phyloP scores from a whole-genome alignment of 2,797 vertebrate species.

The Carduelis carduelis region DNA sequence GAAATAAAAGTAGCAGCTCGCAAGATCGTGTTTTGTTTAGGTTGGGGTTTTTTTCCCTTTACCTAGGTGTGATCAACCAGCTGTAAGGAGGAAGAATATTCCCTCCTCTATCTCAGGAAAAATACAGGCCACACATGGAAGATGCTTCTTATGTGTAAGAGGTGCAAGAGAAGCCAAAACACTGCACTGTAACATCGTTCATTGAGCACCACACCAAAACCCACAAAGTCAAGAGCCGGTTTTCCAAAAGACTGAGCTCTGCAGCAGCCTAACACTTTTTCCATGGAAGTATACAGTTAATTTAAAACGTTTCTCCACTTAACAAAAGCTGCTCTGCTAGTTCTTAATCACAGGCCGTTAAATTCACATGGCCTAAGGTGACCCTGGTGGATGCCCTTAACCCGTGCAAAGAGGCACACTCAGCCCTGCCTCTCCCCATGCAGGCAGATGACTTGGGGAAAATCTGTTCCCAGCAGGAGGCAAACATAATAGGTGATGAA shows the following conservation, averaged over 20 bases:
- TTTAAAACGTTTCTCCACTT: not conserved
- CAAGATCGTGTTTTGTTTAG: not conserved
- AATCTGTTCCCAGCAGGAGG: conserved; percentile 52
- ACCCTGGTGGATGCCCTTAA: conserved; percentile 45
- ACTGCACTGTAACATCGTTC: not conserved
- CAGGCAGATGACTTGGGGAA: conserved; percentile 8
- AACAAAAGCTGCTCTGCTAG: conserved; percentile 6
- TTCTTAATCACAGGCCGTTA: conserved; percentile 13
- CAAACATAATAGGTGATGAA: conserved; percentile 57
- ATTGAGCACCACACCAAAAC: not conserved
- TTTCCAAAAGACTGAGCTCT: not conserved
- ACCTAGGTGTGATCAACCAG: not conserved
- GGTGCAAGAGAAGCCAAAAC: not conserved
- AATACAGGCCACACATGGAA: not conserved
- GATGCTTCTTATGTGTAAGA: not conserved
- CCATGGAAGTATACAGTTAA: not conserved
- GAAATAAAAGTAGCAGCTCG: conserved; percentile 21
- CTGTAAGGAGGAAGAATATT: not conserved
- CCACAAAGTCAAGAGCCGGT: not conserved
- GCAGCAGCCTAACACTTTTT: not conserved
- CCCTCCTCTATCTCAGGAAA: not conserved
- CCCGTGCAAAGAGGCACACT: not conserved
- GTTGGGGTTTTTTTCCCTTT: not conserved
- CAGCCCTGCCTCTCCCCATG: not conserved
- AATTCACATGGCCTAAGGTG: conserved; percentile 43